phyloP scores from a whole-genome alignment of 2,797 vertebrate species.

The Tapirus indicus region DNA sequence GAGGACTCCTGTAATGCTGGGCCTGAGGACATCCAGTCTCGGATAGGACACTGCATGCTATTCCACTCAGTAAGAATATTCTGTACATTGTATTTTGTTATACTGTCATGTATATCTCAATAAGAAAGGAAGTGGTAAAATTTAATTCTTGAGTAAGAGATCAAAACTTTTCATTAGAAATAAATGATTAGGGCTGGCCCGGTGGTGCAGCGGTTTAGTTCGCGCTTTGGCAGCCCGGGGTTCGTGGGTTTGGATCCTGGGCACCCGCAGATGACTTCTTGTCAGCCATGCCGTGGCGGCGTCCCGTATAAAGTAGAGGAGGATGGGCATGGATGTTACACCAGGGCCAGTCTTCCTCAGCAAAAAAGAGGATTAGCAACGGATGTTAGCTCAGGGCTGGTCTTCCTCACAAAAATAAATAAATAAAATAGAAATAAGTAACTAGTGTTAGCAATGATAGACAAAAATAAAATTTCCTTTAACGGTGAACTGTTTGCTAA shows the following conservation, averaged over 20 bases:
- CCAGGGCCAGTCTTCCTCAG: too few relatives aligned
- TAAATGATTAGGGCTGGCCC: background rate
- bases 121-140: slow-evolving; percentile 63
- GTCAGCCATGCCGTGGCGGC: too few relatives aligned
- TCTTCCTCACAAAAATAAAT: too few relatives aligned
- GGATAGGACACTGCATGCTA: slow-evolving; percentile 99
- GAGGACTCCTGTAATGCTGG: slow-evolving; percentile 99
- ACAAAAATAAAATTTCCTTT: background rate
- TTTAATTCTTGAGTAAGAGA: slow-evolving; percentile 22
- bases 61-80: slow-evolving; percentile 93
- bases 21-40: slow-evolving; percentile 98
- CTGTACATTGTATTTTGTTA: slow-evolving; percentile 36
- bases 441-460: background rate
- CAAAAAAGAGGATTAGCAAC: too few relatives aligned
- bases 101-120: slow-evolving; percentile 58
- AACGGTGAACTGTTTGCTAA: background rate
- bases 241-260: too few relatives aligned
- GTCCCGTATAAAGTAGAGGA: too few relatives aligned
- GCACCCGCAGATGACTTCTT: too few relatives aligned
- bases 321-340: too few relatives aligned
- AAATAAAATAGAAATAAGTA: slow-evolving; percentile 22
- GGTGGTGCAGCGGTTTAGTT: too few relatives aligned
- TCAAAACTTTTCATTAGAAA: slow-evolving; percentile 29
- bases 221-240: too few relatives aligned
- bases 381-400: too few relatives aligned